Percentiles rank a stretch among this genome's conserved stretches.
Conservation (phyloP, 2,113 vertebrate species). For the Channa maculata region DNA sequence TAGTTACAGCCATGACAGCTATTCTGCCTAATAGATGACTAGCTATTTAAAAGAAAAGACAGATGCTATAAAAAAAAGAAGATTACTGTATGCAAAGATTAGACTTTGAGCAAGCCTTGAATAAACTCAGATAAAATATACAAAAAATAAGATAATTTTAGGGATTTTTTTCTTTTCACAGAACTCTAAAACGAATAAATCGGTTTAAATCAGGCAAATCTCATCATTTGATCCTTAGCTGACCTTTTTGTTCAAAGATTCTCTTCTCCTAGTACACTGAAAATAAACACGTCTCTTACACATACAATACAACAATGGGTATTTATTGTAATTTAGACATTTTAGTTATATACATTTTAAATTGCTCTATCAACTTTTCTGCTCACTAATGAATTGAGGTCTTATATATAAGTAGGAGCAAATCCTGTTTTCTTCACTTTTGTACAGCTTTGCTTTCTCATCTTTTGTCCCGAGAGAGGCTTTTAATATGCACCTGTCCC, state of each 20-base stretch:
- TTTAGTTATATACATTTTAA: background rate
- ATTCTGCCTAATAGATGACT: no score
- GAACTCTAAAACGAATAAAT: constrained; percentile 3
- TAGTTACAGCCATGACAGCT: no score
- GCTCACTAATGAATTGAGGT: constrained; percentile 1
- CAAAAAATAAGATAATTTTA: background rate
- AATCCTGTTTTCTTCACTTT: constrained; percentile 1
- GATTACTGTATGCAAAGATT: background rate
- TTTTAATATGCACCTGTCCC: constrained; percentile 32
- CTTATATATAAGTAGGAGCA: background rate
- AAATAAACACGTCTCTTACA: background rate
- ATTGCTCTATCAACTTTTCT: background rate
- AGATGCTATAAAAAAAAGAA: background rate
- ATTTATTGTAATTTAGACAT: background rate
- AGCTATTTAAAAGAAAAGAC: background rate
- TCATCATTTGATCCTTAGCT: background rate
- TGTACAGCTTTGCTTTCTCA: constrained; percentile 2
- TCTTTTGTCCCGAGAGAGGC: constrained; percentile 6
- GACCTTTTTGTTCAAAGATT: background rate
- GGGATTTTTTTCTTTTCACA: background rate
- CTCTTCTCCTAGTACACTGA: background rate
- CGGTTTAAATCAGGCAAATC: background rate
- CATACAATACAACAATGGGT: background rate
- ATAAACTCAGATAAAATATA: no score
- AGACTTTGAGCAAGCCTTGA: background rate